phyloP scores from a whole-genome alignment of 2,888 invertebrate species.

The Tanypteryx hageni region DNA sequence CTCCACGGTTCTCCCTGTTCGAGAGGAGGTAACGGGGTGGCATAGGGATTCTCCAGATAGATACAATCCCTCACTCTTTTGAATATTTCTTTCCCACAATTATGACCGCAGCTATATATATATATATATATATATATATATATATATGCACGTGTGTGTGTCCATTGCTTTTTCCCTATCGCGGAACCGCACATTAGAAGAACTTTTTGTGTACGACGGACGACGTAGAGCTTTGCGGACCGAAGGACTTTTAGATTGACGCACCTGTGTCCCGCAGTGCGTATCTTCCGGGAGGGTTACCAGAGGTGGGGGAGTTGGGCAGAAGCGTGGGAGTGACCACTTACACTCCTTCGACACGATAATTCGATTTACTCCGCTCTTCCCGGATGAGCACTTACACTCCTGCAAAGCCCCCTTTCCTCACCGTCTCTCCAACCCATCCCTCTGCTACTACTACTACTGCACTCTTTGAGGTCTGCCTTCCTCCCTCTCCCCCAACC shows the following conservation, averaged over 20 bases:
- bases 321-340: conserved; percentile 51
- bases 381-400: conserved; percentile 53
- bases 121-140: too few species aligned
- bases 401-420: not conserved
- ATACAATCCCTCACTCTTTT: too few species aligned
- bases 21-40: conserved; percentile 12
- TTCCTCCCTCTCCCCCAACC: not conserved
- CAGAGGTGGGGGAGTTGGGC: not conserved
- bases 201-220: not conserved
- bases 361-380: conserved; percentile 62
- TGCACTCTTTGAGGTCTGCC: conserved; percentile 45
- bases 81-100: too few species aligned
- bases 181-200: not conserved
- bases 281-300: conserved; percentile 55
- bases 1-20: not conserved
- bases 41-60: not conserved
- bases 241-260: conserved; percentile 50
- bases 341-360: conserved; percentile 64
- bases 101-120: too few species aligned
- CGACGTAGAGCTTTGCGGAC: conserved; percentile 36
- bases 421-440: too few species aligned
- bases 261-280: conserved; percentile 64
- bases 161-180: not conserved
- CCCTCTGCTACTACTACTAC: conserved; percentile 6
- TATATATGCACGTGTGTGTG: too few species aligned